Evolutionary conservation across 2,888 invertebrate genomes (phyloP).

Genomic region (Villa cingulata): DNA sequence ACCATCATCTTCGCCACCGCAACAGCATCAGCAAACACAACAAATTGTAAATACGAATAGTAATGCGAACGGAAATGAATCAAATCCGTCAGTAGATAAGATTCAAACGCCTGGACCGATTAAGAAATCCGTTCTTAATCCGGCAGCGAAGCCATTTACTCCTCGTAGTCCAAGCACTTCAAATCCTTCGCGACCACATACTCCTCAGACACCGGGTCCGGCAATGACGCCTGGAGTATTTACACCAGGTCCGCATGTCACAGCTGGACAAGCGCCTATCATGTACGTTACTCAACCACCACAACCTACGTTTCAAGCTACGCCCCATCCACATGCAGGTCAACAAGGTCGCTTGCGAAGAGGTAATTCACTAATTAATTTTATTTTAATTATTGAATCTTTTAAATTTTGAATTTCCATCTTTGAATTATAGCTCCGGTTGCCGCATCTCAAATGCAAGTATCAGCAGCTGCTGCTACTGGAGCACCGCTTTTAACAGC

Average conservation of each 20-base stretch:
- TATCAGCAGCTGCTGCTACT: conserved; percentile 51
- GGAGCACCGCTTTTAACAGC: conserved; percentile 77
- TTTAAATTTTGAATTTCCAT: conserved; percentile 3
- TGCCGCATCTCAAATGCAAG: conserved; percentile 61
- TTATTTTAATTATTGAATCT: conserved; percentile 1
- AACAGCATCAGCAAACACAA: conserved; percentile 5
- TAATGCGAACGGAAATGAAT: conserved; percentile 48
- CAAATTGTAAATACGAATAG: conserved; percentile 40
- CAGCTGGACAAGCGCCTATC: conserved; percentile 32
- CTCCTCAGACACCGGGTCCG: conserved; percentile 62
- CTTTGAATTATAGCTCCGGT: conserved; percentile 26
- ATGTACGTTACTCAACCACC: conserved; percentile 31
- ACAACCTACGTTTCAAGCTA: conserved; percentile 30
- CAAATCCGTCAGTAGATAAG: conserved; percentile 65
- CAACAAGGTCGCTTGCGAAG: conserved; percentile 35
- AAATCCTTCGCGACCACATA: conserved; percentile 59
- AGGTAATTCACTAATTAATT: conserved; percentile 20
- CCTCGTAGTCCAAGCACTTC: conserved; percentile 56
- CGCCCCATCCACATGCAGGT: conserved; percentile 30
- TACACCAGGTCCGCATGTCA: conserved; percentile 24
- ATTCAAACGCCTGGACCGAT: conserved; percentile 34
- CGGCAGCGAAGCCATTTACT: conserved; percentile 76
- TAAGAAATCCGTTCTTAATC: conserved; percentile 68
- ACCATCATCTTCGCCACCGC: conserved; percentile 17
- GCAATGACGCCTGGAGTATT: conserved; percentile 28